Conservation (phyloP, 2,888 invertebrate species). For the Nymphalis c-album region DNA sequence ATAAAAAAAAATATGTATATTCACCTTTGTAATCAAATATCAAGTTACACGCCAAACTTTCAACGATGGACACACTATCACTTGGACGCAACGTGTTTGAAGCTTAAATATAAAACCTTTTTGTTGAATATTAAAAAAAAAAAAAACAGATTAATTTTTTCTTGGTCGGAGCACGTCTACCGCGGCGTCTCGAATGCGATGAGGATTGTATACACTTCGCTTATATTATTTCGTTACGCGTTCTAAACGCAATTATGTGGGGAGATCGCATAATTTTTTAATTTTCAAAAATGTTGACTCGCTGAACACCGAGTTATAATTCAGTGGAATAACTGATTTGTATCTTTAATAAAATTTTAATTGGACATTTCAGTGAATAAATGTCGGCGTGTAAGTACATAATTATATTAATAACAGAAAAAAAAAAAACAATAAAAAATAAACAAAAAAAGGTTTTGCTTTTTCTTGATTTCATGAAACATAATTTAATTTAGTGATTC, state of each 20-base stretch:
- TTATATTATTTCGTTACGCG: constrained; percentile 80
- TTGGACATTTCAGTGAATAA: too few species aligned
- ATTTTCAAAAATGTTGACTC: constrained; percentile 4
- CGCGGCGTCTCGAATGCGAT: constrained; percentile 64
- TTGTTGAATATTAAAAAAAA: constrained; percentile 43
- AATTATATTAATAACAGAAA: too few species aligned
- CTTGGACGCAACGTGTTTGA: constrained; percentile 74
- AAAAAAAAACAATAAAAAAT: too few species aligned
- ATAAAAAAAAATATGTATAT: constrained; percentile 47
- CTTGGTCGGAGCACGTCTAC: constrained; percentile 53
- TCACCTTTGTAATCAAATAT: constrained; percentile 77
- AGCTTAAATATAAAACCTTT: constrained; percentile 46
- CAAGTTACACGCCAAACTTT: constrained; percentile 77
- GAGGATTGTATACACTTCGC: constrained; percentile 49
- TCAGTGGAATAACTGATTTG: neutral
- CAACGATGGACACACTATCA: constrained; percentile 74
- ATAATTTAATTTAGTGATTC: too few species aligned
- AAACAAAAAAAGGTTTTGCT: too few species aligned
- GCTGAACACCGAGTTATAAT: neutral
- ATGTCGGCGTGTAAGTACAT: too few species aligned
- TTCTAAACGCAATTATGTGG: constrained; percentile 55
- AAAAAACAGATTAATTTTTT: constrained; percentile 26
- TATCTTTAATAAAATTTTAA: too few species aligned
- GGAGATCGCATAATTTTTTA: constrained; percentile 40
- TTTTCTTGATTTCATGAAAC: too few species aligned